Percentiles rank a stretch among this genome's conserved stretches.
phyloP scores from a whole-genome alignment of 2,888 invertebrate species.

The Caenorhabditis sp. region DNA sequence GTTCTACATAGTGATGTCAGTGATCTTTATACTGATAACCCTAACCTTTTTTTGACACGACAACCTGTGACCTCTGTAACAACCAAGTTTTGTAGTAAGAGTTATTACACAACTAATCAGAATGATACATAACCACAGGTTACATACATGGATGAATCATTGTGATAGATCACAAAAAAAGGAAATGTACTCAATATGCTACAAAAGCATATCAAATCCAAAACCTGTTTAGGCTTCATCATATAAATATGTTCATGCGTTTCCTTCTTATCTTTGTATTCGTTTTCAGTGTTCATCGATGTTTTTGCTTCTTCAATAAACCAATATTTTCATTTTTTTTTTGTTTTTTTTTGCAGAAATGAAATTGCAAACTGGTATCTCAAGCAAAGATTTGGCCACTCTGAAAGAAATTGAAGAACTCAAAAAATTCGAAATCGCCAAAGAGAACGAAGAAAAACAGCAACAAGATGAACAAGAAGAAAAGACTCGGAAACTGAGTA shows the following conservation, averaged over 20 bases:
- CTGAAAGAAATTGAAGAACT: conserved; percentile 37
- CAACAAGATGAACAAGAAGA: neutral
- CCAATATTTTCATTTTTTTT: neutral
- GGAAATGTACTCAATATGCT: neutral
- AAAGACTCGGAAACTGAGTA: neutral
- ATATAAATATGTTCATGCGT: neutral
- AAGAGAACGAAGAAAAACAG: conserved; percentile 9
- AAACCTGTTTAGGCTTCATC: neutral
- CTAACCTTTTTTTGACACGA: neutral
- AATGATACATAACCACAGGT: neutral
- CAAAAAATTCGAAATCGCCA: conserved; percentile 22
- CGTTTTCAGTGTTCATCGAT: neutral
- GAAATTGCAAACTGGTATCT: conserved; percentile 40
- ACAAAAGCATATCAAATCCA: neutral
- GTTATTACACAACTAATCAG: neutral
- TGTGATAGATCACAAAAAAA: neutral
- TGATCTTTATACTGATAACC: neutral
- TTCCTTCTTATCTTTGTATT: neutral
- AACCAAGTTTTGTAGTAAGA: neutral
- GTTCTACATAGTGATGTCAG: neutral
- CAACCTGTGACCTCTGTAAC: too few relatives aligned
- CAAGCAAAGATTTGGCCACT: conserved; percentile 37
- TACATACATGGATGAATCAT: neutral
- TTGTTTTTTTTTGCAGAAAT: conserved; percentile 7
- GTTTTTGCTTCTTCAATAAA: neutral